Evolutionary conservation across 2,797 vertebrate species (phyloP), one percentile per base, ranked within the genome.

Genomic region (Lindbergichthys nudifrons): DNA sequence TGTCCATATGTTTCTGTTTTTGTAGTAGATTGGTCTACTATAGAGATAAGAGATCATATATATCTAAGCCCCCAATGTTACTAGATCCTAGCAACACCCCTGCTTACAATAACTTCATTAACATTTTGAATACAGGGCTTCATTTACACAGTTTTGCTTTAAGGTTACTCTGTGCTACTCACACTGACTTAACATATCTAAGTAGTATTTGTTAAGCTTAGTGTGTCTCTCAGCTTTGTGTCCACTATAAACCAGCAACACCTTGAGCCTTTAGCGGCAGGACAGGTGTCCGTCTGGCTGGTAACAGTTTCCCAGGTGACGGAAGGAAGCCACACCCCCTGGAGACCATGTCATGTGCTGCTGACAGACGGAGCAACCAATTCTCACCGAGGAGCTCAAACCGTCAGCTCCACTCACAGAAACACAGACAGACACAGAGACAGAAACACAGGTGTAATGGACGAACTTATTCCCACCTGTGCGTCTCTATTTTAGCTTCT

Each of bases 291-390:
- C 2, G 15, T 6, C 10, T 12, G 65, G 5, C 43, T 62, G 80
- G 64, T 4, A 70, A 69, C 79, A 59, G 88, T 77, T 73, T 85
- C 88, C 84, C 84, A 88, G 93, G 92, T 89, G 84, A 91, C 80
- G 39, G 65, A 57, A 62, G 61, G 65, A 57, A 62, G 61, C 48
- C 63, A 46, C 70, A 73, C 19, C 84, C 72, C 82, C 67, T 51
- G 48, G 42, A 36, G 32, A 36, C 32, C 8, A 36, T 36, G 76
- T 70, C 84, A 91, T 84, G 69, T 85, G 92, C 74, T 45, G 60
- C 56, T 88, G 91, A 88, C 86, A 82, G 48, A 64, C 48, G 73
- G 80, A 75, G 41, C 83, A 21, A 72, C 67, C 77, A 63, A 48
- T 70, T 73, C 68, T 75, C 56, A 21, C 26, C 2, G 45, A 5